These are phyloP conservation scores for Ypsolopha sequella DNA, from an alignment of 2,888 invertebrate species.

Conservation along the genomic window DNA sequence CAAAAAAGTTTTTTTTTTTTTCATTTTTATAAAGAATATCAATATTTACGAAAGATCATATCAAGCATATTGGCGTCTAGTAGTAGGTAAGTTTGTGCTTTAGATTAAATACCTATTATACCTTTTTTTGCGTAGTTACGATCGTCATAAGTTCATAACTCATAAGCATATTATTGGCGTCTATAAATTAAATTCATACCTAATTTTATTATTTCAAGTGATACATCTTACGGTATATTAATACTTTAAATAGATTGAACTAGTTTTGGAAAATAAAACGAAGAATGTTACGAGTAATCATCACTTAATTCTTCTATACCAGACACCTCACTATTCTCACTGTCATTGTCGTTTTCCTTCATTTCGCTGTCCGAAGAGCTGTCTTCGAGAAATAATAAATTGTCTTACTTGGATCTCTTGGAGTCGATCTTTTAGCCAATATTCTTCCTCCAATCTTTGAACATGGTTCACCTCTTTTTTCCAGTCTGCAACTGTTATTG, in stretches of 20 bases:
- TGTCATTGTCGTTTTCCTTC: not conserved
- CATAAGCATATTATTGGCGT: not conserved
- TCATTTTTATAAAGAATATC: no score
- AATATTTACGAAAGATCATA: no score
- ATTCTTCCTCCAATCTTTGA: conserved; percentile 10
- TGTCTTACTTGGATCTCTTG: conserved; percentile 8
- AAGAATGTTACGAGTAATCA: not conserved
- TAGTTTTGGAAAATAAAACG: not conserved
- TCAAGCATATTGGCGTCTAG: no score
- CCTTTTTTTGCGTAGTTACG: not conserved
- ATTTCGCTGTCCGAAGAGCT: not conserved
- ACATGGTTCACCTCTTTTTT: conserved; percentile 14
- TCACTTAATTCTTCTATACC: not conserved
- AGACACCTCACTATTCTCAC: not conserved
- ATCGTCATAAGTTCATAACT: not conserved
- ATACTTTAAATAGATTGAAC: not conserved
- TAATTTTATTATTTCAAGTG: not conserved
- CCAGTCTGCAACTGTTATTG: conserved; percentile 13
- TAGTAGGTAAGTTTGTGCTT: not conserved
- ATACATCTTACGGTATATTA: not conserved
- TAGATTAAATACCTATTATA: no score
- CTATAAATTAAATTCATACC: not conserved
- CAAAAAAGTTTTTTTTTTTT: no score
- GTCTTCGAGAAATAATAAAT: conserved; percentile 7
- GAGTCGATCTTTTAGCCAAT: conserved; percentile 9